Base-by-base conservation (phyloP, 2,888 invertebrate species). In the Pherbina coryleti region DNA sequence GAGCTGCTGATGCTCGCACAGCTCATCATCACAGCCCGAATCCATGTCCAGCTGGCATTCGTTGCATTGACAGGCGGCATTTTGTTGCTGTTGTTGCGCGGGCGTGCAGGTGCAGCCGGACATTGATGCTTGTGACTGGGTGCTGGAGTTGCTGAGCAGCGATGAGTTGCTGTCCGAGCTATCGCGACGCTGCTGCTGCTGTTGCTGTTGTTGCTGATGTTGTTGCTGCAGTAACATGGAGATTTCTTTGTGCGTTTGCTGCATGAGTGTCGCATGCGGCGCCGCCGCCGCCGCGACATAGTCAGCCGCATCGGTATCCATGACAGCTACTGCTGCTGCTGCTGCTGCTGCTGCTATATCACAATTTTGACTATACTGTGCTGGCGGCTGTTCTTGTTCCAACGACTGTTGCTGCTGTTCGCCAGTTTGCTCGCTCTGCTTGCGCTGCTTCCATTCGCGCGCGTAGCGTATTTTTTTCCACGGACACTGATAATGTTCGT, bases 381-480 rank as follows among this genome's bases (percentile, higher is more conserved):
- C 25, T 14, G 55, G 76, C 22, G 64, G 76, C 53, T 73, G 76
- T 14, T 73, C 80, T 79, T 82, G 76, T 57, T 73, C 60, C 2
- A 22, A 25, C 14, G 5, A 8, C 34, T 77, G 66, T 25, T 55
- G 77, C 60, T 84, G 81, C 37, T 84, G 81, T 78, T 85, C 82
- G 60, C 81, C 79, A 34, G 83, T 77, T 25, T 81, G 71, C 70
- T 81, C 84, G 62, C 84, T 83, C 80, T 86, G 83, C 80, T 88
- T 88, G 49, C 88, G 87, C 78, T 88, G 90, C 80, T 89, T 90
- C 79, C 88, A 86, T 82, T 90, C 90, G 31, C 90, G 84, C 44
- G 90, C 90, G 81, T 86, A 90, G 44, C 90, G 86, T 55, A 90
- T 89, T 82, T 90, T 90, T 82, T 90, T 90, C 90, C 90, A 90